These are phyloP conservation scores for Myopa testacea DNA, from an alignment of 2,888 invertebrate species.

Conservation along the genomic window DNA sequence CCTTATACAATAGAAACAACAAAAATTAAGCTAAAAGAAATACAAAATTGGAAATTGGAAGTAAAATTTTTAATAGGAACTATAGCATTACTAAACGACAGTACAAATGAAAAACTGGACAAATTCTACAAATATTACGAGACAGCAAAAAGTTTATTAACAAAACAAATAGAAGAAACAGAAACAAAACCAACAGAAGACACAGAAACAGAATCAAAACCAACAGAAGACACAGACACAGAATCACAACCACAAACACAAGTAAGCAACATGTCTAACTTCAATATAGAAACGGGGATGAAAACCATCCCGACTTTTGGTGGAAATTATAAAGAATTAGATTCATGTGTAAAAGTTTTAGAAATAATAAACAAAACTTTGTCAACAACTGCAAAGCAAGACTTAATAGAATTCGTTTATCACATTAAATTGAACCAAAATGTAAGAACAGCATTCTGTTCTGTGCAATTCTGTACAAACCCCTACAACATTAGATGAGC, in stretches of 20 bases:
- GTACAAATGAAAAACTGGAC: too few relatives aligned
- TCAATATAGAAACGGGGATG: conserved; percentile 1
- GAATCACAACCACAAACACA: too few relatives aligned
- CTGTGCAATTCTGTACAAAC: conserved; percentile 8
- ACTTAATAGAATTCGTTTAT: conserved; percentile 11
- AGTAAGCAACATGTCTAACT: not conserved
- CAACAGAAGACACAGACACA: not conserved
- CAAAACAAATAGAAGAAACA: too few relatives aligned
- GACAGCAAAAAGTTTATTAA: too few relatives aligned
- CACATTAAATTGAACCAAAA: conserved; percentile 3
- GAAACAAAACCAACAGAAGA: not conserved
- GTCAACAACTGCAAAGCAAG: not conserved
- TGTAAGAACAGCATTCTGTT: conserved; percentile 12
- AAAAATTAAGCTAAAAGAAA: too few relatives aligned
- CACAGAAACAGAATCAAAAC: not conserved
- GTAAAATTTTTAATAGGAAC: too few relatives aligned
- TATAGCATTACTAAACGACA: too few relatives aligned
- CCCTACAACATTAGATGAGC: not conserved
- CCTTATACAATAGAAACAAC: too few relatives aligned
- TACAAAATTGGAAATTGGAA: too few relatives aligned
- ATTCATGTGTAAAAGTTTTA: not conserved
- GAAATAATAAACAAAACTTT: conserved; percentile 9
- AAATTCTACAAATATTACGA: too few relatives aligned
- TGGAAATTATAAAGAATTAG: conserved; percentile 10
- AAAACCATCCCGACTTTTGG: conserved; percentile 3